These are phyloP conservation scores for Varecia variegata DNA, from an alignment of 2,797 vertebrate species.

Conservation along the genomic window DNA sequence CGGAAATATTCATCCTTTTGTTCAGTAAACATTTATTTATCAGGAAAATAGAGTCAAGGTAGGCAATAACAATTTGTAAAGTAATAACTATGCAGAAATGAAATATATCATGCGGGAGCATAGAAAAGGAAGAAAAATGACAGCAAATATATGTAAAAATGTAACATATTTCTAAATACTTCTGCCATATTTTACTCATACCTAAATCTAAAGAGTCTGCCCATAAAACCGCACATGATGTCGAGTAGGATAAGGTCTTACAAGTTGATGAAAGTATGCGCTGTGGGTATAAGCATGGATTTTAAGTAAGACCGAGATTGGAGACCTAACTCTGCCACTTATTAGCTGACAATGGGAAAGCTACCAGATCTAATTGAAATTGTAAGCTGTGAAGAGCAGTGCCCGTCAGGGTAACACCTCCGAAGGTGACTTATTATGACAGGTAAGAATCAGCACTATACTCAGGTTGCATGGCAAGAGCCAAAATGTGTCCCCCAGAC, in stretches of 20 bases:
- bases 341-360: not conserved
- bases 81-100: not conserved
- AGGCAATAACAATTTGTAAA: not conserved
- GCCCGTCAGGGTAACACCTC: not conserved
- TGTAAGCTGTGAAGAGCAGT: not conserved
- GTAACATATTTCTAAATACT: not conserved
- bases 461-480: not conserved
- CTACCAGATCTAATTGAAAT: not conserved
- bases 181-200: not conserved
- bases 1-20: not conserved
- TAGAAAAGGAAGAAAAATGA: constrained; percentile 7
- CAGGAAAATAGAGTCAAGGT: not conserved
- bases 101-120: not conserved
- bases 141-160: not conserved
- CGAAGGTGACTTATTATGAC: not conserved
- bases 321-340: not conserved
- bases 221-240: not conserved
- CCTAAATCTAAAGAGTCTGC: not conserved
- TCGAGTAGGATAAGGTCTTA: not conserved
- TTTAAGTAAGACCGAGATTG: not conserved
- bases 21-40: constrained; percentile 18
- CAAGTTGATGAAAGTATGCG: not conserved
- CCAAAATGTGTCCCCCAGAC: not conserved
- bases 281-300: not conserved
- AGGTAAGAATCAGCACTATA: not conserved